phyloP scores from a whole-genome alignment of 1,140 invertebrate genomes.

The Drosophila triauraria region DNA sequence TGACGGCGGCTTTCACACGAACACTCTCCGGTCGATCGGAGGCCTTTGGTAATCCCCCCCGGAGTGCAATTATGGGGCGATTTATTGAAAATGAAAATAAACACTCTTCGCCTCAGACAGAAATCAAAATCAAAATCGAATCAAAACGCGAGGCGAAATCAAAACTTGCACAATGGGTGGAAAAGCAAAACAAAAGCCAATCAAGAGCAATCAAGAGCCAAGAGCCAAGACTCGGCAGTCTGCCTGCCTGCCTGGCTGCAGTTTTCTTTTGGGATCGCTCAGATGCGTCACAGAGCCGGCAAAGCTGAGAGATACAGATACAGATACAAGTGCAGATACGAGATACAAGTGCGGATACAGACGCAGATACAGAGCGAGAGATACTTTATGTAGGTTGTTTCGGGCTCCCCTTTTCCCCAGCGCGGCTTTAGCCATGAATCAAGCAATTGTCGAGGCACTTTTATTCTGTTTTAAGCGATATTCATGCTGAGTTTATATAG shows the following conservation, averaged over 20 bases:
- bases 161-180: constrained; percentile 38
- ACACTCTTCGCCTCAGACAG: constrained; percentile 29
- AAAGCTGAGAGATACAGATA: constrained; percentile 4
- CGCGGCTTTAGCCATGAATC: constrained; percentile 49
- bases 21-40: background rate
- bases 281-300: constrained; percentile 62
- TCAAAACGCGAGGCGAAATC: constrained; percentile 40
- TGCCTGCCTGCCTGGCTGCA: constrained; percentile 6
- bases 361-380: constrained; percentile 20
- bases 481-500: constrained; percentile 61
- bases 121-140: constrained; percentile 43
- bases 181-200: constrained; percentile 56
- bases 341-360: constrained; percentile 33
- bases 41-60: constrained; percentile 44
- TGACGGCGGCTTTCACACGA: constrained; percentile 59
- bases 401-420: constrained; percentile 36
- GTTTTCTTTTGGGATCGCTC: constrained; percentile 30
- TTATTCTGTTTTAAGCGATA: constrained; percentile 62
- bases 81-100: constrained; percentile 66
- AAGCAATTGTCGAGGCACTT: constrained; percentile 69
- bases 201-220: constrained; percentile 61
- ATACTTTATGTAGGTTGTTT: constrained; percentile 60
- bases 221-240: constrained; percentile 32
- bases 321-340: constrained; percentile 13
- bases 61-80: constrained; percentile 67